Percentiles rank a stretch among this genome's conserved stretches.
phyloP scores from a whole-genome alignment of 1,140 invertebrate genomes.

The Diabrotica virgifera region DNA sequence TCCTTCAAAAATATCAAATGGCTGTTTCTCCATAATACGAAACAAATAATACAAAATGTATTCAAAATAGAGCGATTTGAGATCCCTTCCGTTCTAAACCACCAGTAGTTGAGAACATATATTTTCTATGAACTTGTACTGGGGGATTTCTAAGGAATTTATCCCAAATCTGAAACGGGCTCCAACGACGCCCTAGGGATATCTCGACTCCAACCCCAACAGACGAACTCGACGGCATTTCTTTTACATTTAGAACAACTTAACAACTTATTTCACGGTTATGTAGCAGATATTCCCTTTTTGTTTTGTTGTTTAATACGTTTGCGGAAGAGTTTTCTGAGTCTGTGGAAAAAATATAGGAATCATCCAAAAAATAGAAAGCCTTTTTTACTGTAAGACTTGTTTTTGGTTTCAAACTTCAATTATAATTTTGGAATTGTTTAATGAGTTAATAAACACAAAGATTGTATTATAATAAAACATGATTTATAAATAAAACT shows the following conservation, averaged over 20 bases:
- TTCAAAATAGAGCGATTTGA: constrained; percentile 2
- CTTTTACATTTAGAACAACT: constrained; percentile 3
- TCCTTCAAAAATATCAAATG: too few species aligned
- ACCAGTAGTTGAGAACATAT: background rate
- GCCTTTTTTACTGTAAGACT: too few species aligned
- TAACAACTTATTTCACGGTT: background rate
- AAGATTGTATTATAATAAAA: too few species aligned
- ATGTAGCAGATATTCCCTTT: background rate
- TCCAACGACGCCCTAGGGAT: background rate
- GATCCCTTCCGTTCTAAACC: background rate
- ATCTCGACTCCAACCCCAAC: background rate
- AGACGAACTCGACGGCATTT: background rate
- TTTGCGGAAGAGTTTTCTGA: background rate
- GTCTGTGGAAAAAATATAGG: too few species aligned
- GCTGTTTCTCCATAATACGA: background rate
- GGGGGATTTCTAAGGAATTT: background rate
- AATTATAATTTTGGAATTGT: too few species aligned
- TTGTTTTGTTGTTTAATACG: background rate
- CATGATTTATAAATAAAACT: too few species aligned
- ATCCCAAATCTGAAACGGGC: background rate
- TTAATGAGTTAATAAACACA: too few species aligned
- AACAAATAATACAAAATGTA: background rate
- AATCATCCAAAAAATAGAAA: too few species aligned
- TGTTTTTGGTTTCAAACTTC: too few species aligned
- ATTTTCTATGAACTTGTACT: constrained; percentile 3